Percentiles rank a stretch among this genome's conserved stretches.
Conservation (phyloP, 2,113 vertebrate genomes). For the Synodontis membranacea region DNA sequence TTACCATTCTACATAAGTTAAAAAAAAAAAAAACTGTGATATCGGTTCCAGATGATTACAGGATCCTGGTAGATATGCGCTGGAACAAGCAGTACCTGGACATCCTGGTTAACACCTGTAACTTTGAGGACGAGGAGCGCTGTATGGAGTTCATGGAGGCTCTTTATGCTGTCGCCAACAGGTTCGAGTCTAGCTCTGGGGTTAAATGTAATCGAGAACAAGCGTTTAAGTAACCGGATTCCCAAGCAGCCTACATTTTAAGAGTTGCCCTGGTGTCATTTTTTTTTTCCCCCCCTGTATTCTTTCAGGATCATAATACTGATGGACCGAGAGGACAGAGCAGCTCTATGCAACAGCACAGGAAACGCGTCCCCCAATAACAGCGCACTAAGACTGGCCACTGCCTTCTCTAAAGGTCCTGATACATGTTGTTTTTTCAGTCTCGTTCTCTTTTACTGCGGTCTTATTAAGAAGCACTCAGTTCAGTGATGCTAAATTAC, state of each 20-base stretch:
- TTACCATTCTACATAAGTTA: neutral
- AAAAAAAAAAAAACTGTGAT: too few relatives aligned
- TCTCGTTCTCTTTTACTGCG: neutral
- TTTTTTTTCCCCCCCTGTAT: neutral
- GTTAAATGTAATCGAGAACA: neutral
- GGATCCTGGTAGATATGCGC: slow-evolving; percentile 88
- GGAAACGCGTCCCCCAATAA: slow-evolving; percentile 72
- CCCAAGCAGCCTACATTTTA: neutral
- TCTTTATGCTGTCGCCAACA: slow-evolving; percentile 86
- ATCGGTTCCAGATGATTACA: slow-evolving; percentile 81
- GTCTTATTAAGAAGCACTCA: neutral
- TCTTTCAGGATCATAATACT: slow-evolving; percentile 80
- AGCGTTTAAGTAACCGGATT: neutral
- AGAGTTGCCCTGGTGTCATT: neutral
- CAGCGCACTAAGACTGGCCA: slow-evolving; percentile 82
- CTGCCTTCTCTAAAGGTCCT: slow-evolving; percentile 91
- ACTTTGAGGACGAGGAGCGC: slow-evolving; percentile 83
- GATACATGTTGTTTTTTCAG: neutral
- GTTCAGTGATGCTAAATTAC: too few relatives aligned
- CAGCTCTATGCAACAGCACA: slow-evolving; percentile 69
- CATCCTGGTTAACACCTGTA: slow-evolving; percentile 85
- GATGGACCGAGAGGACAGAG: slow-evolving; percentile 84
- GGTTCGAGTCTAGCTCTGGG: slow-evolving; percentile 65
- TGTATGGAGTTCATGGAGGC: slow-evolving; percentile 82
- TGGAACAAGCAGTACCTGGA: slow-evolving; percentile 96